Conservation (phyloP, 2,113 vertebrate genomes). For the Saccopteryx leptura region DNA sequence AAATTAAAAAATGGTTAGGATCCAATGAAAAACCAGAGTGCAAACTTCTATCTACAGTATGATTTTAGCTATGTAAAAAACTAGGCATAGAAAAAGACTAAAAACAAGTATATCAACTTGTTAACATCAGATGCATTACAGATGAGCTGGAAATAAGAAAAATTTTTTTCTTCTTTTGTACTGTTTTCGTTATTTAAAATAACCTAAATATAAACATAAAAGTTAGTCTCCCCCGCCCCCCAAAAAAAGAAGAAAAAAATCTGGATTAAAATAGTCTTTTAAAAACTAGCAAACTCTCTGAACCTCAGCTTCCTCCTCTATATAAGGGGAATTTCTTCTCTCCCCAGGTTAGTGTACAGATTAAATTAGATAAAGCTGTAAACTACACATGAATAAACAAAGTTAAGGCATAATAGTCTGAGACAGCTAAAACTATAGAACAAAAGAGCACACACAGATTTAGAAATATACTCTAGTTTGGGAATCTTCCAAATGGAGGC, state of each 20-base stretch:
- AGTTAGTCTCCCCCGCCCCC: not conserved
- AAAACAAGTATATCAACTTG: not conserved
- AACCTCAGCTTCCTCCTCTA: conserved; percentile 12
- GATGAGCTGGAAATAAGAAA: not conserved
- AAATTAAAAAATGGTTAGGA: not conserved
- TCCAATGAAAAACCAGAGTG: not conserved
- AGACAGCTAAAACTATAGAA: not conserved
- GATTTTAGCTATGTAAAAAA: conserved; percentile 56
- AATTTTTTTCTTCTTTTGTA: not conserved
- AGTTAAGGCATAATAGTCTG: conserved; percentile 35
- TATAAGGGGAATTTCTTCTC: not conserved
- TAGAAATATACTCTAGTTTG: not conserved
- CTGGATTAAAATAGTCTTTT: not conserved
- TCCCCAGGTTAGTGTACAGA: not conserved
- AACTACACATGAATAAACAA: conserved; percentile 58
- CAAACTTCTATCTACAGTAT: conserved; percentile 1
- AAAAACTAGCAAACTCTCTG: not conserved
- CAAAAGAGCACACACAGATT: not conserved
- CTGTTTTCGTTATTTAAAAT: conserved; percentile 40
- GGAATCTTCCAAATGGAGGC: not conserved
- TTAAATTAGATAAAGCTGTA: conserved; percentile 53
- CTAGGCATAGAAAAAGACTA: not conserved
- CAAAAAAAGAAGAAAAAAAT: not conserved
- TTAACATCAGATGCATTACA: not conserved
- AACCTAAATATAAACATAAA: conserved; percentile 1